Conservation (phyloP, 2,888 invertebrate species). For the Lamellibrachia columna region DNA sequence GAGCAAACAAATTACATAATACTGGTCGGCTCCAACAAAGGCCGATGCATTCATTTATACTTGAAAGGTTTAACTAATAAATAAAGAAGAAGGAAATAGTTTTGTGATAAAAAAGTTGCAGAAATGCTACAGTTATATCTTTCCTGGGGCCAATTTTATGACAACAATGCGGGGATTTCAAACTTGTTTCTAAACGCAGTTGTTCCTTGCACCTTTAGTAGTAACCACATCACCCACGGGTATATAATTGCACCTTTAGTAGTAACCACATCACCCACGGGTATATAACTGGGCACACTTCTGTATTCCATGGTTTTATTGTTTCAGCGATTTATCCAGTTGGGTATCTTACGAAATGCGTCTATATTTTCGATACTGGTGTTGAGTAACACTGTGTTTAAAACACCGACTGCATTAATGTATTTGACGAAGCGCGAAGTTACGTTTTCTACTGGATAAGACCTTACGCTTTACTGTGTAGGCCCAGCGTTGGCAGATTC, state of each 20-base stretch:
- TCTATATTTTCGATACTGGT: neutral
- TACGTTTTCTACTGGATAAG: neutral
- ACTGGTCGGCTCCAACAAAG: too few species aligned
- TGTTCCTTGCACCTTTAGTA: neutral
- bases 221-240: neutral
- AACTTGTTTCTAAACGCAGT: too few species aligned
- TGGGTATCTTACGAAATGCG: neutral
- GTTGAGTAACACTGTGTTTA: neutral
- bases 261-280: neutral
- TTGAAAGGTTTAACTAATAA: too few species aligned
- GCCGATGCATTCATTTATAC: too few species aligned
- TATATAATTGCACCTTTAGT: neutral
- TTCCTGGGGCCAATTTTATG: too few species aligned
- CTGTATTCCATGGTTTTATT: neutral
- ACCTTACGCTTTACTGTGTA: neutral
- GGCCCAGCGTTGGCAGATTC: neutral
- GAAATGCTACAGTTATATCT: too few species aligned
- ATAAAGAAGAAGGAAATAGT: too few species aligned
- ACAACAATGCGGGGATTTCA: too few species aligned
- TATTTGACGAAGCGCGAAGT: too few species aligned
- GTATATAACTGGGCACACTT: neutral
- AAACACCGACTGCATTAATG: neutral
- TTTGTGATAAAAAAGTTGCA: too few species aligned
- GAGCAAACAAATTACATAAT: too few species aligned
- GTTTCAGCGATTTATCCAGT: neutral